Percentiles rank a stretch among this genome's conserved stretches.
These are phyloP conservation scores for Andrena trimmerana DNA, from an alignment of 2,888 invertebrate genomes.

Conservation along the genomic window DNA sequence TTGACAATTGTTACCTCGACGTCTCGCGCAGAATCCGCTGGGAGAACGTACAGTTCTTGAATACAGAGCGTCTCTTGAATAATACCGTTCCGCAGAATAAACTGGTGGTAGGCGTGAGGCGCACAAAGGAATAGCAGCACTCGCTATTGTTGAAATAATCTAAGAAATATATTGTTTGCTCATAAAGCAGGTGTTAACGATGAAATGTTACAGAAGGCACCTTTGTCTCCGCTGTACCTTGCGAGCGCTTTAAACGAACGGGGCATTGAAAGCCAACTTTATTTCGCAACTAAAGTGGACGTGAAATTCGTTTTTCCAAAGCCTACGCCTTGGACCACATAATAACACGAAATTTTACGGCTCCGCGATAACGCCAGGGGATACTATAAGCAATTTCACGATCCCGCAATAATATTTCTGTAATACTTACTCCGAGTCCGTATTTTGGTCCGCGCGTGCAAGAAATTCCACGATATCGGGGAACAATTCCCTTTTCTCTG, in stretches of 20 bases:
- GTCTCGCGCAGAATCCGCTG: slow-evolving; percentile 30
- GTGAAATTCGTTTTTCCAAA: too few species aligned
- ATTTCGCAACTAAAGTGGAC: too few species aligned
- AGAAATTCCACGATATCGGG: not conserved
- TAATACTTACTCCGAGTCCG: not conserved
- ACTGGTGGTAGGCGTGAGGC: slow-evolving; percentile 29
- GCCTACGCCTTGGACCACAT: too few species aligned
- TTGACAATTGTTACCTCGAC: slow-evolving; percentile 54
- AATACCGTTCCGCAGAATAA: slow-evolving; percentile 28
- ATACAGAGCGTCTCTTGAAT: slow-evolving; percentile 30
- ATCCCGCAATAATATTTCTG: not conserved
- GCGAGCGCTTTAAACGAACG: too few species aligned
- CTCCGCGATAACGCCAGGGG: too few species aligned
- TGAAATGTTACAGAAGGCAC: too few species aligned
- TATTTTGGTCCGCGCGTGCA: not conserved
- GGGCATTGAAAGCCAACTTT: too few species aligned
- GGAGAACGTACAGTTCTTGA: slow-evolving; percentile 36
- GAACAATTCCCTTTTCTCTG: not conserved
- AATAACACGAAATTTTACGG: too few species aligned
- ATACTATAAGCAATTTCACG: too few species aligned
- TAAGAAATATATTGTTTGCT: too few species aligned
- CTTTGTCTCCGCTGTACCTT: too few species aligned
- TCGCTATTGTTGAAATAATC: not conserved
- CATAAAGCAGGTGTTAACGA: too few species aligned
- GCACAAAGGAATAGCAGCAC: not conserved